phyloP scores from a whole-genome alignment of 2,888 invertebrate species.

The Glaucopsyche alexis region DNA sequence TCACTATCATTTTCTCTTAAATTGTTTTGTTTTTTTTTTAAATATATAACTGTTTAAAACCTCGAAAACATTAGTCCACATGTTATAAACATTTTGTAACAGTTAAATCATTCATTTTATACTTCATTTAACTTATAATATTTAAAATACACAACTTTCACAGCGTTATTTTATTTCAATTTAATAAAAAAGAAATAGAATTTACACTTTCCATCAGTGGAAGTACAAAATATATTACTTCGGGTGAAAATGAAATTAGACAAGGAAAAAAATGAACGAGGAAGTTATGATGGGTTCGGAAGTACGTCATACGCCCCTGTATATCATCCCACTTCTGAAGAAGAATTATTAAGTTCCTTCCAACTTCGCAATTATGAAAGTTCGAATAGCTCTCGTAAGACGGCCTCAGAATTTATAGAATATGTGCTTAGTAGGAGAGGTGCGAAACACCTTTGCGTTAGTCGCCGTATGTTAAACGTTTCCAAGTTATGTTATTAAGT shows the following conservation, averaged over 20 bases:
- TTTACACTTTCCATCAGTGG: background rate
- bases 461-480: conserved; percentile 37
- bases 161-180: too few relatives aligned
- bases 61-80: too few relatives aligned
- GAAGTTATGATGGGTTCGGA: conserved; percentile 58
- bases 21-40: background rate
- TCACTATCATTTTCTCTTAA: background rate
- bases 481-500: conserved; percentile 20
- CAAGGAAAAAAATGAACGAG: conserved; percentile 55
- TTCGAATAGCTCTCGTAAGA: conserved; percentile 78
- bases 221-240: conserved; percentile 17
- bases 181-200: background rate
- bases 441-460: conserved; percentile 49
- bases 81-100: too few relatives aligned
- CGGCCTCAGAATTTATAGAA: conserved; percentile 78
- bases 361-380: conserved; percentile 80
- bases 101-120: too few relatives aligned
- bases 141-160: too few relatives aligned
- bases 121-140: too few relatives aligned
- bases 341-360: conserved; percentile 79
- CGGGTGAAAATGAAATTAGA: conserved; percentile 31
- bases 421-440: conserved; percentile 64
- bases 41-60: too few relatives aligned
- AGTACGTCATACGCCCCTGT: conserved; percentile 67
- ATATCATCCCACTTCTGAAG: conserved; percentile 78